Percentiles rank a stretch among this genome's conserved stretches.
Conservation (phyloP, 2,888 invertebrate species). For the Baccha elongata region DNA sequence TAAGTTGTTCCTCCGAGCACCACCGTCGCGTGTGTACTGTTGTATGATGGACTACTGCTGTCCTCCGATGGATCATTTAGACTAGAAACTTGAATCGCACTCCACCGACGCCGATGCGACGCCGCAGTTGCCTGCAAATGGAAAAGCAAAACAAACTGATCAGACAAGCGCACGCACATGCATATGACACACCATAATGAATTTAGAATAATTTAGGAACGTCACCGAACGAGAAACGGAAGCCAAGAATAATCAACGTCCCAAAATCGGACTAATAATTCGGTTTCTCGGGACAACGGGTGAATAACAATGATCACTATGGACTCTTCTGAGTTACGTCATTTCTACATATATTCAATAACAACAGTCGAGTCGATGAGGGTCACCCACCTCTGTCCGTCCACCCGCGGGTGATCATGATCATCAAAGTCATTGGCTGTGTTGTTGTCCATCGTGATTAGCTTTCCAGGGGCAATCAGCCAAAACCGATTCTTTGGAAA, state of each 20-base stretch:
- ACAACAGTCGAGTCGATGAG: not conserved
- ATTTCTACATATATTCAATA: slow-evolving; percentile 53
- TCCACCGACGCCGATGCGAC: slow-evolving; percentile 13
- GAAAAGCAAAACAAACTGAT: slow-evolving; percentile 50
- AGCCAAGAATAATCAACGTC: slow-evolving; percentile 47
- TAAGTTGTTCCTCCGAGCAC: slow-evolving; percentile 25
- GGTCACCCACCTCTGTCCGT: slow-evolving; percentile 20
- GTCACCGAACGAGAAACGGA: slow-evolving; percentile 61
- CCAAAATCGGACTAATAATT: slow-evolving; percentile 69
- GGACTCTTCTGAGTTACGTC: slow-evolving; percentile 66
- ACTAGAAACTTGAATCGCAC: slow-evolving; percentile 63
- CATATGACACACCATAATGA: slow-evolving; percentile 23
- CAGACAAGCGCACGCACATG: slow-evolving; percentile 37
- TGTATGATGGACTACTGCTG: slow-evolving; percentile 51
- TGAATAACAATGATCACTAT: slow-evolving; percentile 65
- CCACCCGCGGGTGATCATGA: slow-evolving; percentile 27
- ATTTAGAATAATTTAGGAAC: slow-evolving; percentile 25
- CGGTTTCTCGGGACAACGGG: slow-evolving; percentile 54
- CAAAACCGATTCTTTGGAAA: slow-evolving; percentile 53
- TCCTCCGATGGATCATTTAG: slow-evolving; percentile 69
- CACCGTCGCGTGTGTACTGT: slow-evolving; percentile 26
- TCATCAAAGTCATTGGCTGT: slow-evolving; percentile 8
- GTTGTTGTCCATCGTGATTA: slow-evolving; percentile 42
- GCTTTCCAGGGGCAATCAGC: slow-evolving; percentile 49
- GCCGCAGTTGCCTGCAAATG: slow-evolving; percentile 38